Base-by-base conservation (phyloP, 2,888 invertebrate genomes). In the Cephonodes hylas region DNA sequence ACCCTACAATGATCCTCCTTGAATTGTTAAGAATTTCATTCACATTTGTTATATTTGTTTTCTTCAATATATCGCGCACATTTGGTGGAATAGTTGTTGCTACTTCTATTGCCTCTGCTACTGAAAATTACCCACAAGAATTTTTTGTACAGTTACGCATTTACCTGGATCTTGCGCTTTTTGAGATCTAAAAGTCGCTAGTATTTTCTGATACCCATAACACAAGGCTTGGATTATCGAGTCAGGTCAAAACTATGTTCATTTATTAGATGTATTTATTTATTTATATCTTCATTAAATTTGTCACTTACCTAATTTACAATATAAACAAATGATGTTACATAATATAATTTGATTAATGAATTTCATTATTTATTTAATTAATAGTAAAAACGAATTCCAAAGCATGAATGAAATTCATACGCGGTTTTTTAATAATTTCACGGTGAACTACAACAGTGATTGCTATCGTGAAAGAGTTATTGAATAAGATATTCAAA, bases 1-100 rank as follows among this genome's bases (percentile, higher is more conserved):
- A 59, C 0, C 88, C 88, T 25, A 66, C 63, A 0, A 89, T 63
- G 23, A 89, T 88, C 65, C 89, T 80, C 63, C 89, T 80, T 1
- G 83, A 75, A 13, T 75, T 76, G 42, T 85, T 85, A 1, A 88
- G 63, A 4, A 77, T 42, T 1, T 66, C 18, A 15, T 62, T 69
- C 1, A 86, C 63, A 38, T 83, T 69, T n/a, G 69, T 72, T 0
- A 68, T 68, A 59, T 87, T 84, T 1, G 80, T 70, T 1, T 75
- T 75, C 20, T 75, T 76, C 13, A 89, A 63, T 56, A 81, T 70
- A 8, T 77, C 66, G 42, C 72, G 53, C 1, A 87, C 64, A 25
- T 79, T 71, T 44, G 71, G 66, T 0, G 87, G 84, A 34, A 86
- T 58, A 20, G 74, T 78, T 2, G 84, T 81, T 2, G 71, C 72